Evolutionary conservation across 2,888 invertebrate genomes (phyloP).

Genomic region (Philaethria dido): DNA sequence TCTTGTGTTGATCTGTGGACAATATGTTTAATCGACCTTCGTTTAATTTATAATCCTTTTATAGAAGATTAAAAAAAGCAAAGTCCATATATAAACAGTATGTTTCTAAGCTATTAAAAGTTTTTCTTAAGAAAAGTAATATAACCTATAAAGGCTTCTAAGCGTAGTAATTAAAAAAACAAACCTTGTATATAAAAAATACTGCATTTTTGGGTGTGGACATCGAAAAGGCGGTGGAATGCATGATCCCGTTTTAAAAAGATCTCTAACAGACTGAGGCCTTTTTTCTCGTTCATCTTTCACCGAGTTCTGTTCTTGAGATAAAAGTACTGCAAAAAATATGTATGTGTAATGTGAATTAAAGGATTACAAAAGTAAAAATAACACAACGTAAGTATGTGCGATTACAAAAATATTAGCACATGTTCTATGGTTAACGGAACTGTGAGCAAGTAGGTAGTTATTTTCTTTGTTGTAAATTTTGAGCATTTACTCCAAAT

Average conservation of each 20-base stretch:
- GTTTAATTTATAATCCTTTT: constrained; percentile 9
- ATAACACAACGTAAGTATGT: constrained; percentile 11
- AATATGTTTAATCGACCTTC: constrained; percentile 30
- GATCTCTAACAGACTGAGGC: constrained; percentile 85
- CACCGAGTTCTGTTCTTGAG: constrained; percentile 60
- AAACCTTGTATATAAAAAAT: constrained; percentile 91
- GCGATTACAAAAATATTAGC: constrained; percentile 25
- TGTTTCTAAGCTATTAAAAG: neutral
- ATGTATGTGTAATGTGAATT: neutral
- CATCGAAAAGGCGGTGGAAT: constrained; percentile 91
- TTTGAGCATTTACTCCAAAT: constrained; percentile 30
- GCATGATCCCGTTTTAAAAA: constrained; percentile 92
- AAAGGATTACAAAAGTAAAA: neutral
- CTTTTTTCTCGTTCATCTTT: constrained; percentile 66
- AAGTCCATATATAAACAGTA: too few species aligned
- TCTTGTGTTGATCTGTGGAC: constrained; percentile 87
- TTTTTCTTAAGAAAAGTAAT: neutral
- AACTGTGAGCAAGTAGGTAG: constrained; percentile 24
- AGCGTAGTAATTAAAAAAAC: neutral
- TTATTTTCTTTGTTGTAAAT: constrained; percentile 35
- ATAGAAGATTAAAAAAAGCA: too few species aligned
- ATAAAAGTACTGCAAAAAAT: constrained; percentile 63
- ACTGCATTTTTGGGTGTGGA: constrained; percentile 92
- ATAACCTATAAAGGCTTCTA: neutral
- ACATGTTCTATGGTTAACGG: constrained; percentile 30